phyloP scores from a whole-genome alignment of 2,797 vertebrate genomes.

The Epinephelus awoara region DNA sequence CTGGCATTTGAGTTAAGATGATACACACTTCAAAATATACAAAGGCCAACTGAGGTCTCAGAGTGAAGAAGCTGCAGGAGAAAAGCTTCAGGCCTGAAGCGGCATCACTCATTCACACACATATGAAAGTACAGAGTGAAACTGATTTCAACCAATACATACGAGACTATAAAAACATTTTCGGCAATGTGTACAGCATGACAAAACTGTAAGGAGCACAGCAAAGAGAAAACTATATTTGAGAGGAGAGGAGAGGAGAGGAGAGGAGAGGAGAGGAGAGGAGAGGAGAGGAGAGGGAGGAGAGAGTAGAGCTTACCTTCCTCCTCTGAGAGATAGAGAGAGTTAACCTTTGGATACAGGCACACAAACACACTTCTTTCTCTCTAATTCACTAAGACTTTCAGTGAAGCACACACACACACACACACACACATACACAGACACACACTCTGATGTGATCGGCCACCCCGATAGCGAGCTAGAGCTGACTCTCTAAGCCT shows the following conservation, averaged over 20 bases:
- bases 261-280: conserved; percentile 10
- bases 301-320: conserved; percentile 67
- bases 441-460: conserved; percentile 72
- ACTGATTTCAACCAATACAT: conserved; percentile 8
- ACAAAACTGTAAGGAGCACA: conserved; percentile 16
- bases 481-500: conserved; percentile 80
- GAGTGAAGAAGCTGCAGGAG: conserved; percentile 11
- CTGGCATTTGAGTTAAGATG: conserved; percentile 33
- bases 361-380: conserved; percentile 56
- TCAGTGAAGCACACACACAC: conserved; percentile 31
- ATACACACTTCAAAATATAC: conserved; percentile 27
- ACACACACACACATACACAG: conserved; percentile 20
- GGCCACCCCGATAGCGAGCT: conserved; percentile 74
- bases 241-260: conserved; percentile 13
- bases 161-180: background rate
- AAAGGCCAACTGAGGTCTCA: conserved; percentile 37
- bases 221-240: background rate
- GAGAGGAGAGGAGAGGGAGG: background rate
- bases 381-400: conserved; percentile 49
- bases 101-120: conserved; percentile 8
- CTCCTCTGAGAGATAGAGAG: conserved; percentile 13
- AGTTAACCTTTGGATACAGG: conserved; percentile 58
- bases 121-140: background rate
- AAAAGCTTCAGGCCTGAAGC: conserved; percentile 34
- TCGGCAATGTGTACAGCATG: conserved; percentile 11